These are phyloP conservation scores for Chymomyza costata DNA, from an alignment of 1,140 invertebrate species.

Conservation along the genomic window DNA sequence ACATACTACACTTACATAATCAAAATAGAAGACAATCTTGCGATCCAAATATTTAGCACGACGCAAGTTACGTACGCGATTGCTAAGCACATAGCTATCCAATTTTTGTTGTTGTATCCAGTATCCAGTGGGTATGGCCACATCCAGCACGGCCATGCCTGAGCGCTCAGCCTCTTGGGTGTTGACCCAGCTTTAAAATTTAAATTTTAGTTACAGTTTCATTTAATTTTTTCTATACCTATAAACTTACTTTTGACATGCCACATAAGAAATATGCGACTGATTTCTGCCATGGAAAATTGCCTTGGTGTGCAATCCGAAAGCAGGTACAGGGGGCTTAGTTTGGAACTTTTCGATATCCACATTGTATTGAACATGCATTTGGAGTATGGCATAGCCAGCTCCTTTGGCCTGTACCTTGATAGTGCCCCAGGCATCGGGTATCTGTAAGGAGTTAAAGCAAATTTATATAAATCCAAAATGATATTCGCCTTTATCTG, in stretches of 20 bases:
- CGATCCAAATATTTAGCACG: conserved; percentile 86
- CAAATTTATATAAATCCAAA: background rate
- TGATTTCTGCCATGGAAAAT: conserved; percentile 93
- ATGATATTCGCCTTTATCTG: too few species aligned
- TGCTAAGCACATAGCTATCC: conserved; percentile 87
- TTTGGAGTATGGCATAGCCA: conserved; percentile 93
- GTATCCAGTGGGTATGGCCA: conserved; percentile 95
- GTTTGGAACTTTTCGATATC: conserved; percentile 91
- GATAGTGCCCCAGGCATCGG: conserved; percentile 93
- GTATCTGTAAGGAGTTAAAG: conserved; percentile 79
- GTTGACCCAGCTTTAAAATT: conserved; percentile 83
- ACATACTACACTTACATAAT: conserved; percentile 83
- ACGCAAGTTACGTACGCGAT: conserved; percentile 85
- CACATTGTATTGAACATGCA: conserved; percentile 96
- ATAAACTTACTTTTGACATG: conserved; percentile 84
- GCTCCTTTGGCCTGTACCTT: conserved; percentile 92
- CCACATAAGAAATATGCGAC: conserved; percentile 90
- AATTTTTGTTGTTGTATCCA: conserved; percentile 93
- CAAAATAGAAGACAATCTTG: conserved; percentile 96
- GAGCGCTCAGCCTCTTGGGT: conserved; percentile 85
- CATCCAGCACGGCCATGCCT: conserved; percentile 94
- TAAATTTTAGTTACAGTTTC: background rate
- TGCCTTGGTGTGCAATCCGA: conserved; percentile 83
- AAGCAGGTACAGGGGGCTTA: conserved; percentile 86
- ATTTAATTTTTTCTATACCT: background rate